These are phyloP conservation scores for Hylaea fasciaria DNA, from an alignment of 2,888 invertebrate species.

Conservation along the genomic window DNA sequence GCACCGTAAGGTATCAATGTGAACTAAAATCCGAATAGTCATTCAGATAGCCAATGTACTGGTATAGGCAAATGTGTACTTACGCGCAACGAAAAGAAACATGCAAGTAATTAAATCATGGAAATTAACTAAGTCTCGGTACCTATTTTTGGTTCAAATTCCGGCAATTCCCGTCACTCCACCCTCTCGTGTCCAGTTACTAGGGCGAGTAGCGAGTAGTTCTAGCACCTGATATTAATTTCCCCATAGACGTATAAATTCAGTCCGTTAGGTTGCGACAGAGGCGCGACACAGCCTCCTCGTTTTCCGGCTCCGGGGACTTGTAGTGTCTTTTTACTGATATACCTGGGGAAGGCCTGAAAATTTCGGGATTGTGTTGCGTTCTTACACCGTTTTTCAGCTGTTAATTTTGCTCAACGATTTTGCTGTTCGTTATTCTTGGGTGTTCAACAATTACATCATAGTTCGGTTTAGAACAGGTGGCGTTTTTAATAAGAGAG, in stretches of 20 bases:
- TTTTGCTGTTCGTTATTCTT: not conserved
- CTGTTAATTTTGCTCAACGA: not conserved
- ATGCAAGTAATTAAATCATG: too few species aligned
- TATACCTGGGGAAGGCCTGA: slow-evolving; percentile 12
- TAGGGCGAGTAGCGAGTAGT: slow-evolving; percentile 27
- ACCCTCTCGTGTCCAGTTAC: slow-evolving; percentile 24
- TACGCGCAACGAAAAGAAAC: too few species aligned
- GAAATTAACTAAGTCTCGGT: not conserved
- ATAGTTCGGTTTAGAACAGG: too few species aligned
- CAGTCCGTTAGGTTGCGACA: slow-evolving; percentile 47
- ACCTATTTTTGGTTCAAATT: slow-evolving; percentile 4
- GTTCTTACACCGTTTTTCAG: too few species aligned
- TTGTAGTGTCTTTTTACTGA: slow-evolving; percentile 24
- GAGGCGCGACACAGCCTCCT: slow-evolving; percentile 52
- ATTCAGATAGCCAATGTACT: too few species aligned
- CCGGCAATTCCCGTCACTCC: slow-evolving; percentile 1
- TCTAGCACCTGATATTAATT: slow-evolving; percentile 79
- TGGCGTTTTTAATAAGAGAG: too few species aligned
- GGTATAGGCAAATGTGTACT: too few species aligned
- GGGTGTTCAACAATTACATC: too few species aligned
- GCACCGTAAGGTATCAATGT: too few species aligned
- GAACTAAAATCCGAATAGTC: too few species aligned
- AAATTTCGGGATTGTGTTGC: slow-evolving; percentile 4
- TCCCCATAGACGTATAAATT: slow-evolving; percentile 81
- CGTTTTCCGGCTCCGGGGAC: slow-evolving; percentile 37